Conservation (phyloP, 2,113 vertebrate species). For the Ameiurus melas region DNA sequence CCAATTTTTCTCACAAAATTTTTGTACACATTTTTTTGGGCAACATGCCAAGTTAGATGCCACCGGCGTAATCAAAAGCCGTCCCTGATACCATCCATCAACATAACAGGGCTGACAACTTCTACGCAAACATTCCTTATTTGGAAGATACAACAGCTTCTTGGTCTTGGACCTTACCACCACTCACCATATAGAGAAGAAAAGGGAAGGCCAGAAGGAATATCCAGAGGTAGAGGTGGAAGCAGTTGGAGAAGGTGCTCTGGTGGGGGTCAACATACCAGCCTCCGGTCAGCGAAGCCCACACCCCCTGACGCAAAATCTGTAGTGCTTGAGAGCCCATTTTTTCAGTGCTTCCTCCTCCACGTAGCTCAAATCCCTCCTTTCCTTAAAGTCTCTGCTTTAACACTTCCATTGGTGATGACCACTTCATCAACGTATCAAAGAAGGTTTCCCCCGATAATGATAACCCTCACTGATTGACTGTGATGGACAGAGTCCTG, state of each 20-base stretch:
- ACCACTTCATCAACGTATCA: constrained; percentile 61
- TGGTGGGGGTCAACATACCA: constrained; percentile 94
- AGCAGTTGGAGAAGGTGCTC: constrained; percentile 92
- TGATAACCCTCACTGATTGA: constrained; percentile 13
- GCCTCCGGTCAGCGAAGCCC: constrained; percentile 89
- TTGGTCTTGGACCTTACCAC: not conserved
- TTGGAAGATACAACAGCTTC: not conserved
- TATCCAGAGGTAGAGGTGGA: constrained; percentile 91
- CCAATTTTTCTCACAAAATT: too few species aligned
- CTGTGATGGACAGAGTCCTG: constrained; percentile 20
- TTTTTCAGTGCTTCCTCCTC: constrained; percentile 50
- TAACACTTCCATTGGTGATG: constrained; percentile 68
- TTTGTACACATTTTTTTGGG: too few species aligned
- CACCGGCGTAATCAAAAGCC: not conserved
- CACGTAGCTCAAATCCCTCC: constrained; percentile 59
- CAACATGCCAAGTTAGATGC: not conserved
- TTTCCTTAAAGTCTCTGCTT: constrained; percentile 61
- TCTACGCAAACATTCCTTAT: not conserved
- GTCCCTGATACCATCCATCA: not conserved
- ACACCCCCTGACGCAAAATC: constrained; percentile 88
- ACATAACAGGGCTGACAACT: not conserved
- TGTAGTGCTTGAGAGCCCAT: constrained; percentile 86
- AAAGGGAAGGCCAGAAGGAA: constrained; percentile 86
- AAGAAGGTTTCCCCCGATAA: constrained; percentile 51
- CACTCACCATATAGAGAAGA: constrained; percentile 87